These are phyloP conservation scores for Nemapogon koenigi DNA, from an alignment of 2,888 invertebrate species.

Conservation along the genomic window DNA sequence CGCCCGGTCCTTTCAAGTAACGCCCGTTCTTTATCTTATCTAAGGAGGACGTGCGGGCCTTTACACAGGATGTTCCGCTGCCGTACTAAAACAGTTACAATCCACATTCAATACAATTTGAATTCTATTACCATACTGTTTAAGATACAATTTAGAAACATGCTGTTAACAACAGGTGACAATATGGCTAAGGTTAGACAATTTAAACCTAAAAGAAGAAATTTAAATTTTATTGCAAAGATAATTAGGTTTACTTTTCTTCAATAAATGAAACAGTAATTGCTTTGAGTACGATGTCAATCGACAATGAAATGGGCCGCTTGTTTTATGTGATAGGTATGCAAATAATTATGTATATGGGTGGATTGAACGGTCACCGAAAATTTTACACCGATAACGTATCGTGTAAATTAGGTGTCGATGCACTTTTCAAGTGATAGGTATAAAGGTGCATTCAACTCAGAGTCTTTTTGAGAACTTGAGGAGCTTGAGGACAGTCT, in stretches of 20 bases:
- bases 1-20: no score
- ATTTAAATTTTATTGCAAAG: no score
- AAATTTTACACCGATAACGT: slow-evolving; percentile 19
- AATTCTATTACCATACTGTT: background rate
- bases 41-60: slow-evolving; percentile 56
- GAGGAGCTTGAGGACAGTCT: no score
- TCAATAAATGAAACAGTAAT: no score
- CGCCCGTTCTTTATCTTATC: slow-evolving; percentile 58
- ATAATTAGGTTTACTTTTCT: no score
- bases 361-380: slow-evolving; percentile 57
- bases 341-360: no score
- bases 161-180: background rate
- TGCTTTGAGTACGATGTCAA: slow-evolving; percentile 41
- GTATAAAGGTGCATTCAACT: no score
- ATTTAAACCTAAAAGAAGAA: no score
- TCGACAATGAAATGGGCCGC: slow-evolving; percentile 56
- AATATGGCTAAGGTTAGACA: background rate
- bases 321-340: slow-evolving; percentile 55
- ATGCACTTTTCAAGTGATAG: no score
- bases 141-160: background rate
- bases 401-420: no score
- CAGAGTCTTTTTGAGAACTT: no score
- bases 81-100: background rate
- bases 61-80: background rate
- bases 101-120: background rate